Evolutionary conservation across 2,888 invertebrate species (phyloP).

Genomic region (Melanargia galathea): DNA sequence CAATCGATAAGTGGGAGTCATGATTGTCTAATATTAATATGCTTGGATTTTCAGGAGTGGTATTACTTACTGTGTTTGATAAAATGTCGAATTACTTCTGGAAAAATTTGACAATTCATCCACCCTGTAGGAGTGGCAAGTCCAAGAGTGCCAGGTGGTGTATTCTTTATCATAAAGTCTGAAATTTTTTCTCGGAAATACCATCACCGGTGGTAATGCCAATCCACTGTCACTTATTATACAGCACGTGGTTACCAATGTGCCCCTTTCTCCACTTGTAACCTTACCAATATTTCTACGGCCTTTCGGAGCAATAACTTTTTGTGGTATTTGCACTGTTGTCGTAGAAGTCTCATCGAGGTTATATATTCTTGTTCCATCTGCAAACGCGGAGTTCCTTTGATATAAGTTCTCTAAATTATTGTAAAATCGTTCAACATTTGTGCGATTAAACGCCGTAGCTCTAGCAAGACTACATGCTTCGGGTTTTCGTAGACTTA

Average conservation of each 20-base stretch:
- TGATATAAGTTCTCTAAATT: slow-evolving; percentile 3
- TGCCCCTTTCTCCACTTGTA: slow-evolving; percentile 5
- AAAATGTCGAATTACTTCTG: slow-evolving; percentile 4
- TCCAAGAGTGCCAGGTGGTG: slow-evolving; percentile 7
- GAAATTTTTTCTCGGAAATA: slow-evolving; percentile 2
- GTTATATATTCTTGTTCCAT: slow-evolving; percentile 1
- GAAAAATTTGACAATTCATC: slow-evolving; percentile 5
- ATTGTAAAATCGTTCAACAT: slow-evolving; percentile 1
- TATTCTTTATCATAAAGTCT: slow-evolving; percentile 1
- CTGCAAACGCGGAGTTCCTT: slow-evolving; percentile 2
- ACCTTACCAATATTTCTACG: slow-evolving; percentile 1
- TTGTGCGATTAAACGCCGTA: slow-evolving; percentile 1
- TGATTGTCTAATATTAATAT: slow-evolving; percentile 6
- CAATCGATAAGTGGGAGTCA: not conserved
- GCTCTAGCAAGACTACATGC: slow-evolving; percentile 1
- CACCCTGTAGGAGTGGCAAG: slow-evolving; percentile 5
- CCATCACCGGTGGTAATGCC: not conserved
- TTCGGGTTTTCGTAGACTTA: not conserved
- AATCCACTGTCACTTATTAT: not conserved
- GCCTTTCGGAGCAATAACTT: slow-evolving; percentile 2
- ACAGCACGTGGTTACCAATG: not conserved
- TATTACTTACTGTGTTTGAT: slow-evolving; percentile 2
- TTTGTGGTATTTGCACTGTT: slow-evolving; percentile 1
- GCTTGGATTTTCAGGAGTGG: slow-evolving; percentile 1
- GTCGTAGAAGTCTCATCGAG: slow-evolving; percentile 3